Base-by-base conservation (phyloP, 2,797 vertebrate genomes). In the Danio jaintianensis region DNA sequence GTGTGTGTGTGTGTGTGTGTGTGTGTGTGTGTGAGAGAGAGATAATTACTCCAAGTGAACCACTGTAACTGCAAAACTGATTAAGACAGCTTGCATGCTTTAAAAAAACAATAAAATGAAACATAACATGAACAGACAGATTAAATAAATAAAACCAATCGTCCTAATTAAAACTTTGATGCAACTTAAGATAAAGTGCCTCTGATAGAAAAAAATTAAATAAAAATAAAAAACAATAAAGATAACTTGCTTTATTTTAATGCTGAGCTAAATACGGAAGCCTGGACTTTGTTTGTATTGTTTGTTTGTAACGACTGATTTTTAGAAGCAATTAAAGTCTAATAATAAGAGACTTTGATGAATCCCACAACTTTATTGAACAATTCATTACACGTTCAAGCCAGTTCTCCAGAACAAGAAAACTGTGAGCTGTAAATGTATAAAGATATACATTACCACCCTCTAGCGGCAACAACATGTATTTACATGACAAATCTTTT, bases 361-460 rank as follows among this genome's bases (percentile, higher is more conserved):
- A 58, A 72, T 4, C 20, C 4, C 9, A 40, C n/a, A 76, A 20
- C 16, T 48, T 47, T 78, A 77, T 36, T 78, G 16, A 18, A 59
- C 29, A 48, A 42, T 69, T 50, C 6, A 16, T 50, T 50, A 50
- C 64, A 20, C 11, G 20, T 40, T 12, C 1, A 56, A 20, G n/a
- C n/a, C n/a, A 38, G 16, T 16, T 58, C 0, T n/a, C n/a, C n/a
- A n/a, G n/a, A n/a, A n/a, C n/a, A n/a, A n/a, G n/a, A n/a, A n/a
- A n/a, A n/a, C 7, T 16, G 22, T 20, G 11, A 22, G 22, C 13
- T 0, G 8, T 69, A 48, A 73, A 69, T 58, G 7, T 48, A 13
- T 20, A n/a, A 61, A 59, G 11, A 78, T 29, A 29, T 29, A 29
- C 29, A 29, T 29, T 29, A 29, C 3, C 75, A 1, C 75, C 64